A percentile compares a stretch with the other conserved stretches of the same genome.
phyloP scores from a whole-genome alignment of 2,888 invertebrate species.

The Adelognathus sp. region DNA sequence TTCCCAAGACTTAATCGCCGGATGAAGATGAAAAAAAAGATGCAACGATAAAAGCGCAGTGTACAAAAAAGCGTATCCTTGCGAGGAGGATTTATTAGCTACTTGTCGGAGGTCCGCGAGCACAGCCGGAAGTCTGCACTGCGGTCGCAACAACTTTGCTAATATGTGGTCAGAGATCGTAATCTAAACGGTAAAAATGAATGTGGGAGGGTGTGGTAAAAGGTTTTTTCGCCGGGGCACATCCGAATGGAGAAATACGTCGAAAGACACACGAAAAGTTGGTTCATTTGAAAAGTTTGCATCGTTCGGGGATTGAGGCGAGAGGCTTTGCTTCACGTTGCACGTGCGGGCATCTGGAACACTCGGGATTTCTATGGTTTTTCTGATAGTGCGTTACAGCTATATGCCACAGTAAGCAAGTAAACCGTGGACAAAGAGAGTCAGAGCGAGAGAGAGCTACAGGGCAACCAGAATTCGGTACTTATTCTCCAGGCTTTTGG shows the following conservation, averaged over 20 bases:
- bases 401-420: conserved; percentile 37
- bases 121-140: conserved; percentile 56
- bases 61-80: conserved; percentile 2
- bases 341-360: conserved; percentile 6
- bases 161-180: conserved; percentile 73
- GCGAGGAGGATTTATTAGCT: conserved; percentile 53
- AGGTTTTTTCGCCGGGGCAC: conserved; percentile 34
- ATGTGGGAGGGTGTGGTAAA: conserved; percentile 10
- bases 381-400: conserved; percentile 47
- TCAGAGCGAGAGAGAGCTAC: conserved; percentile 39
- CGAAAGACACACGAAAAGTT: conserved; percentile 81
- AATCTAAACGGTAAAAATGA: conserved; percentile 58
- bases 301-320: conserved; percentile 47
- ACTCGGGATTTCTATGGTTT: conserved; percentile 45
- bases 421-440: conserved; percentile 37
- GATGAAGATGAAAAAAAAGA: neutral
- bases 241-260: conserved; percentile 55
- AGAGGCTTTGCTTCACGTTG: conserved; percentile 8
- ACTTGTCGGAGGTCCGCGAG: conserved; percentile 23
- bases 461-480: conserved; percentile 1
- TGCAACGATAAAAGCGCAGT: conserved; percentile 33
- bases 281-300: conserved; percentile 79
- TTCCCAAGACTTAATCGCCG: conserved; percentile 7
- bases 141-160: conserved; percentile 76
- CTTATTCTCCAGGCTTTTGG: conserved; percentile 2